Conservation (phyloP, 2,797 vertebrate genomes). For the Lophura swinhoii region DNA sequence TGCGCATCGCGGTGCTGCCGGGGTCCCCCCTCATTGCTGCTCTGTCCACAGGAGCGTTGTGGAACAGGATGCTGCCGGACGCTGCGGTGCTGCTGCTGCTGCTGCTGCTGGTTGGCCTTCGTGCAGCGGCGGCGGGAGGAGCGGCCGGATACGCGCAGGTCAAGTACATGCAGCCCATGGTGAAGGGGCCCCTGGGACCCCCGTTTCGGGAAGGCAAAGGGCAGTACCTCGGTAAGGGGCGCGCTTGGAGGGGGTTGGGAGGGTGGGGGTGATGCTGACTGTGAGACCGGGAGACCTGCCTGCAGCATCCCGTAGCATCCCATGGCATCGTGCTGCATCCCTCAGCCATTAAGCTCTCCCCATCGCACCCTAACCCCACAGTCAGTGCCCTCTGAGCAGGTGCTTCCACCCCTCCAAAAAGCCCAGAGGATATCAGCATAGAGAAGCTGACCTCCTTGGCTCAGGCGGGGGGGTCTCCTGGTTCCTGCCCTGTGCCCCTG, state of each 20-base stretch:
- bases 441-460: background rate
- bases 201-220: slow-evolving; percentile 99
- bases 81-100: slow-evolving; percentile 37
- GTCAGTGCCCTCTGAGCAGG: background rate
- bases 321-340: rapidly evolving
- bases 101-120: slow-evolving; percentile 24
- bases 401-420: background rate
- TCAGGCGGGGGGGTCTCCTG: background rate
- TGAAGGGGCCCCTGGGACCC: slow-evolving; percentile 96
- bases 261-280: rapidly evolving
- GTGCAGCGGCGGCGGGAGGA: slow-evolving; percentile 76
- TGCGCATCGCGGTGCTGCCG: rapidly evolving
- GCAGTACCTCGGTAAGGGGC: slow-evolving; percentile 93
- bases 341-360: background rate
- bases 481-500: background rate
- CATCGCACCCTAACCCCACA: background rate
- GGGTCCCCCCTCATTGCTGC: background rate
- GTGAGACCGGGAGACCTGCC: background rate
- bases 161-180: slow-evolving; percentile 98
- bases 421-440: rapidly evolving
- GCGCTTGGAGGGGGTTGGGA: rapidly evolving
- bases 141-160: slow-evolving; percentile 90
- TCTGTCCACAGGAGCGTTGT: slow-evolving; percentile 9
- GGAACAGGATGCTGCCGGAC: slow-evolving; percentile 67
- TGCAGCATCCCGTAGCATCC: background rate